Conservation (phyloP, 2,888 invertebrate genomes). For the Morpho deidamia region DNA sequence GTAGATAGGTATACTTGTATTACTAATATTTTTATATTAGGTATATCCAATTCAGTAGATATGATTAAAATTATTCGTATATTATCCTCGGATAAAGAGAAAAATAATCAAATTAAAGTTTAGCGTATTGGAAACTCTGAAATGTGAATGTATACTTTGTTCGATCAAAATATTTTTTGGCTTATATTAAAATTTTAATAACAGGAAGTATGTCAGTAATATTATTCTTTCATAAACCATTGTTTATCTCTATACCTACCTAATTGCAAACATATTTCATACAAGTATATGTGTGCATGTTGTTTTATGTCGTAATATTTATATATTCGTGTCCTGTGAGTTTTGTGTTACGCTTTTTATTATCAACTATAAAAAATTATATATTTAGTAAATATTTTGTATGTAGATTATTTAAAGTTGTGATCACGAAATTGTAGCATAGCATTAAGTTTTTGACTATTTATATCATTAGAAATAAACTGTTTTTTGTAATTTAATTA, state of each 20-base stretch:
- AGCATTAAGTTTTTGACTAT: not conserved
- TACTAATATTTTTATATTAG: slow-evolving; percentile 24
- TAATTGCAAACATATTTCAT: slow-evolving; percentile 32
- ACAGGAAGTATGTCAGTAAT: too few relatives aligned
- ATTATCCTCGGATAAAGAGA: too few relatives aligned
- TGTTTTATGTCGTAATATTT: slow-evolving; percentile 33
- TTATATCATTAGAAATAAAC: not conserved
- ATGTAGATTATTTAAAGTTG: slow-evolving; percentile 25
- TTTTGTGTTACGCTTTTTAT: slow-evolving; percentile 79
- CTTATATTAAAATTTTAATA: too few relatives aligned
- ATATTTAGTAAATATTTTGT: slow-evolving; percentile 30
- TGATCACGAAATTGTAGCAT: slow-evolving; percentile 13
- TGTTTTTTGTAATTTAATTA: too few relatives aligned
- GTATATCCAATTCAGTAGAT: not conserved
- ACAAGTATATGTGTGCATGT: slow-evolving; percentile 43
- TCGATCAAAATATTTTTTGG: too few relatives aligned
- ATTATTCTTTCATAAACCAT: too few relatives aligned
- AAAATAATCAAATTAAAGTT: too few relatives aligned
- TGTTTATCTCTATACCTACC: slow-evolving; percentile 22
- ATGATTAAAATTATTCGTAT: too few relatives aligned
- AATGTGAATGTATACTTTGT: too few relatives aligned
- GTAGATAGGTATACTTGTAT: slow-evolving; percentile 20
- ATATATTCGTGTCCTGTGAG: slow-evolving; percentile 79
- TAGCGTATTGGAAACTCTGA: too few relatives aligned
- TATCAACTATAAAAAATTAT: slow-evolving; percentile 20